Base-by-base conservation (phyloP, 2,797 vertebrate genomes). In the Margarornis squamiger region DNA sequence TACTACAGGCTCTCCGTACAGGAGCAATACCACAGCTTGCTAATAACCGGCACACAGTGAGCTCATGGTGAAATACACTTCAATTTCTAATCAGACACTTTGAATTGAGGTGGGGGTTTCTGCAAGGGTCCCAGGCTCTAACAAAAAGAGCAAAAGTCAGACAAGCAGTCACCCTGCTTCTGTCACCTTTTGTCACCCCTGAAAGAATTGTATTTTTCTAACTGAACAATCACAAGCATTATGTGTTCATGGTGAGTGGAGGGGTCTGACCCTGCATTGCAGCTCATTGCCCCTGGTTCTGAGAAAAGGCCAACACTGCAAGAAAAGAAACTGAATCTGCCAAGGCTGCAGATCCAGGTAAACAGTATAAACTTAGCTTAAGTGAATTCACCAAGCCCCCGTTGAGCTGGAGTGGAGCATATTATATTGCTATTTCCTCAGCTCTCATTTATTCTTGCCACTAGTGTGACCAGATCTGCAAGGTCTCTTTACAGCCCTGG, bases 1-100 rank as follows among this genome's bases (percentile, higher is more conserved):
- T 34, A 41, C 29, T 62, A 16, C 10, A 62, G 34, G 8, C 9
- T 77, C 26, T 61, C 3, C 2, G 29, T 27, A 26, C 0, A 0
- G n/a, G 23, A 73, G 23, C 19, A 81, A 36, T 34, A 41, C 23
- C 54, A 34, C 16, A 62, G 59, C 20, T 38, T 58, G 6, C 21
- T 68, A 32, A 11, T 22, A 75, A 54, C n/a, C 30, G 16, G 59
- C 34, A 41, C 32, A 18, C 0, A 2, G 26, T 18, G 16, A 89
- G 38, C 15, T 45, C 55, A 55, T 9, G 54, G 43, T 1, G 2
- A 85, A 85, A 63, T 34, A 46, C 6, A 45, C 34, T 30, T 71
- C 3, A 11, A 8, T 48, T 76, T 84, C 59, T 36, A 51, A 48
- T 75, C 32, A 63, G 52, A 74, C n/a, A 22, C 57, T 74, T 61